Evolutionary conservation across 2,888 invertebrate species (phyloP).

Genomic region (Chloroclystis v-ata): DNA sequence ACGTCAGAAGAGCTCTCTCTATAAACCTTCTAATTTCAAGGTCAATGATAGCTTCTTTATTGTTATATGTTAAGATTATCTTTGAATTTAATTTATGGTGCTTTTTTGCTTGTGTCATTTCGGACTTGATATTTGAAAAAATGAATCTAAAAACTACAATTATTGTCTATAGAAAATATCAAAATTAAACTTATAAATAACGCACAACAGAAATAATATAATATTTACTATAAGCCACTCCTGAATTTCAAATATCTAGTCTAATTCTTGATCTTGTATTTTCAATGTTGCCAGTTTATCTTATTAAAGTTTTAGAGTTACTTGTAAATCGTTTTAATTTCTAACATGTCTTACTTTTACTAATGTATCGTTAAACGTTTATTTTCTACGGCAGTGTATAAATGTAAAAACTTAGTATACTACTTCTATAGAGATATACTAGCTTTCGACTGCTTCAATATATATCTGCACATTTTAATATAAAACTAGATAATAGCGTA

Average conservation of each 20-base stretch:
- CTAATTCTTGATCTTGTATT: constrained; percentile 16
- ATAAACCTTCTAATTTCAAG: too few relatives aligned
- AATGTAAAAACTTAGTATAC: constrained; percentile 20
- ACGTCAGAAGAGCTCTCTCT: too few relatives aligned
- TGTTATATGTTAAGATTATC: background rate
- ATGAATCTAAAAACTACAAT: too few relatives aligned
- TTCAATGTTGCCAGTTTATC: constrained; percentile 37
- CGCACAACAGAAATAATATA: too few relatives aligned
- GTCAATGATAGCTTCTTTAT: background rate
- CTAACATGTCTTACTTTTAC: constrained; percentile 31
- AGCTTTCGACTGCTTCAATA: constrained; percentile 25
- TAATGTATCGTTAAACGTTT: constrained; percentile 20
- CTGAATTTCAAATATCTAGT: constrained; percentile 9
- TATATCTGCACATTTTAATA: constrained; percentile 22
- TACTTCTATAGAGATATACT: constrained; percentile 1
- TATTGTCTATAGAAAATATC: too few relatives aligned
- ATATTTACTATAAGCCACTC: background rate
- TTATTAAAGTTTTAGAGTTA: constrained; percentile 29
- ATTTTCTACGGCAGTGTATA: constrained; percentile 7
- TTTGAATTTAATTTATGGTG: constrained; percentile 17
- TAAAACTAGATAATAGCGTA: constrained; percentile 38
- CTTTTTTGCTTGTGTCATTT: constrained; percentile 23
- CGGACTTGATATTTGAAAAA: background rate
- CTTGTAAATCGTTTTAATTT: constrained; percentile 18
- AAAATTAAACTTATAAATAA: too few relatives aligned